Evolutionary conservation across 2,113 vertebrate genomes (phyloP), one percentile per base, ranked within the genome.

Genomic region (Boleophthalmus pectinirostris): DNA sequence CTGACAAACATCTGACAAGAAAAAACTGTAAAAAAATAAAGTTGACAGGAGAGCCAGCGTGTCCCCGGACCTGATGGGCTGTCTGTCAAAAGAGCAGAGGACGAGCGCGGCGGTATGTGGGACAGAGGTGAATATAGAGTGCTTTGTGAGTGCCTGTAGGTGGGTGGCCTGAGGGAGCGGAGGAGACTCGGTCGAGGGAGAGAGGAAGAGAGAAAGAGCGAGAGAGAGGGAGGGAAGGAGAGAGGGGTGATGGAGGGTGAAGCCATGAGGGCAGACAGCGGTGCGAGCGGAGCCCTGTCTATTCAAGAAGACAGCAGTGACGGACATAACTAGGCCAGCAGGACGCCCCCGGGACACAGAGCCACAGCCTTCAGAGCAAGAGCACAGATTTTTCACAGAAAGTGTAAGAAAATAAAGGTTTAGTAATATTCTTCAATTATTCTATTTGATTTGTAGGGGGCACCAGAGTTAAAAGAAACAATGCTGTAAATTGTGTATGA

Each of bases 311-410:
- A 88, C 87, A 81, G 66, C 61, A 8, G 63, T 77, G 86, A 89
- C 58, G 83, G 90, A 89, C 89, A 91, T 70, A 92, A 91, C 87
- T 75, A 73, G 92, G 90, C 75, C 84, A 87, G 57, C 38, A 87
- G 78, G 84, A 79, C 87, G 74, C 18, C 72, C 66, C 76, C 43
- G 66, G 78, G 74, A 81, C 81, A 84, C 63, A 73, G 77, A 79
- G 18, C 25, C 58, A 68, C 47, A 45, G 60, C 69, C 54, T 70
- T 78, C 80, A 70, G 67, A 70, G 61, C 54, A 66, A 29, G 57
- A 3, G 11, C 66, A 71, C n/a, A 72, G 70, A 5, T 63, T 71
- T 74, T 75, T 74, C 16, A 69, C 74, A 66, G 60, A 16, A 53
- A 67, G 53, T 18, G 8, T 8, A 15, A 5, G 24, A 12, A 25